A percentile compares a stretch with the other conserved stretches of the same genome.
phyloP scores from a whole-genome alignment of 2,113 vertebrate species.

The Numida meleagris region DNA sequence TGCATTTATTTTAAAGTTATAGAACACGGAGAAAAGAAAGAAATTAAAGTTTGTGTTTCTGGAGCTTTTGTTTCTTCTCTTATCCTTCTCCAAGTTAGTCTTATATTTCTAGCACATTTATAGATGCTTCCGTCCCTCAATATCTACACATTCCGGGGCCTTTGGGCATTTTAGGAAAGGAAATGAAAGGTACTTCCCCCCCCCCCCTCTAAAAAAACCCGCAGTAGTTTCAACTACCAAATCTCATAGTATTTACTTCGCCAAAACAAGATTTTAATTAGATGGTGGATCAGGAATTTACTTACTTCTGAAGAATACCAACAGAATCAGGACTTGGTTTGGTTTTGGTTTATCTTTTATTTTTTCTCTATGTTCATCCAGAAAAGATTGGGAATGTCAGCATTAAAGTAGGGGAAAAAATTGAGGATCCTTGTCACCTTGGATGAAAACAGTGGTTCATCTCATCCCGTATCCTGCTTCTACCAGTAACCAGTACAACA shows the following conservation, averaged over 20 bases:
- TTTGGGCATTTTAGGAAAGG: not conserved
- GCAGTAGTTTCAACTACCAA: fast-evolving
- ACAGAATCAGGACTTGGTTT: not conserved
- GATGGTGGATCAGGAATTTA: not conserved
- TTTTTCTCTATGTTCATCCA: not conserved
- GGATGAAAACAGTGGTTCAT: not conserved
- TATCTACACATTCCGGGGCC: not conserved
- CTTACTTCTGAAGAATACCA: not conserved
- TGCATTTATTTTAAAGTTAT: slow-evolving; percentile 32
- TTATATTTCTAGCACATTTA: not conserved
- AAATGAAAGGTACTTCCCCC: not conserved
- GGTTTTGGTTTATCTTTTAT: not conserved
- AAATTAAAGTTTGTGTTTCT: not conserved
- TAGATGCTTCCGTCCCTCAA: not conserved
- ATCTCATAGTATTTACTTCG: not conserved
- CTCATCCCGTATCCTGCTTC: not conserved
- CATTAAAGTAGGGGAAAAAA: not conserved
- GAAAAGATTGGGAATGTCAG: not conserved
- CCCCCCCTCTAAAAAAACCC: not conserved
- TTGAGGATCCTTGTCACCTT: not conserved
- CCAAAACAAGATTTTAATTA: not conserved
- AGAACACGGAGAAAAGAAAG: not conserved
- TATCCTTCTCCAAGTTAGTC: not conserved
- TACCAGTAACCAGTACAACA: not conserved
- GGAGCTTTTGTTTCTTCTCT: not conserved